Conservation (phyloP, 2,113 vertebrate species). For the Odocoileus hemionus region DNA sequence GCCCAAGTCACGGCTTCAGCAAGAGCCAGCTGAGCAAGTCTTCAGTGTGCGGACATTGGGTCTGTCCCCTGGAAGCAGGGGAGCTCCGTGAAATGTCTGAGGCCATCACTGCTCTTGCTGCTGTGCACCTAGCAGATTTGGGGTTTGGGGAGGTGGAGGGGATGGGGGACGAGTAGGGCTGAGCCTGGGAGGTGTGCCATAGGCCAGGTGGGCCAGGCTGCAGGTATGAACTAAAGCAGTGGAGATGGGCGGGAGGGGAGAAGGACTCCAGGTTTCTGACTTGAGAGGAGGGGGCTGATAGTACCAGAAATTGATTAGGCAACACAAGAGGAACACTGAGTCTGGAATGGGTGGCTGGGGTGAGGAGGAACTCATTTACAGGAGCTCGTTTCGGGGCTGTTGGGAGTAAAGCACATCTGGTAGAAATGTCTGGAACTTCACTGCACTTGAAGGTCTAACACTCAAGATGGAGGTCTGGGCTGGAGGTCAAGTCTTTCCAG, state of each 20-base stretch:
- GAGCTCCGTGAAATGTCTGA: not conserved
- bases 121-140: not conserved
- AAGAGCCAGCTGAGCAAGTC: not conserved
- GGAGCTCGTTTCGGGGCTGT: accelerated
- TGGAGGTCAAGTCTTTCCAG: not conserved
- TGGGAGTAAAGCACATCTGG: not conserved
- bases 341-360: not conserved
- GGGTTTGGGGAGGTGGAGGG: too few relatives aligned
- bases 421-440: not conserved
- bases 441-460: not conserved
- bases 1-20: not conserved
- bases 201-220: not conserved
- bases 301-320: not conserved
- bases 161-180: not conserved
- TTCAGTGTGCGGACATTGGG: not conserved
- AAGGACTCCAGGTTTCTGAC: not conserved
- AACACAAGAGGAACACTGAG: not conserved
- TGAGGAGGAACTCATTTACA: not conserved
- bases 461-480: not conserved
- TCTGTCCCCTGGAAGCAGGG: not conserved
- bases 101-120: not conserved
- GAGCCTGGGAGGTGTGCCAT: not conserved
- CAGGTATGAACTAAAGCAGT: not conserved
- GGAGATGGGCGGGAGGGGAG: not conserved
- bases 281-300: not conserved